Percentiles rank a stretch among this genome's conserved stretches.
Evolutionary conservation across 2,888 invertebrate species (phyloP).

Genomic region (Encarsia formosa): DNA sequence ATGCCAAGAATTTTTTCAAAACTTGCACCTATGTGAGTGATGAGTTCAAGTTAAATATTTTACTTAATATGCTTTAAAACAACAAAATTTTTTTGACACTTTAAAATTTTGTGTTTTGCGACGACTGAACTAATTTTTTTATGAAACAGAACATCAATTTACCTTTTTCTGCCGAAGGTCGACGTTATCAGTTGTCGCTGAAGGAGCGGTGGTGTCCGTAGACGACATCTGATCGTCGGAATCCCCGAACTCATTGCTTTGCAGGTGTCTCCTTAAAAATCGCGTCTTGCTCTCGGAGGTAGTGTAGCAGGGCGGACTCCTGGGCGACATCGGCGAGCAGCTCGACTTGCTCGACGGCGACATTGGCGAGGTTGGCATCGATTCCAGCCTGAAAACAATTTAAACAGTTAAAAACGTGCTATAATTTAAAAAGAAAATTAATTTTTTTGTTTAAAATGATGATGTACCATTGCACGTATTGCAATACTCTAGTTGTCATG

Average conservation of each 20-base stretch:
- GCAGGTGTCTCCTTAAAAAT: conserved; percentile 47
- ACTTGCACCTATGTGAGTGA: too few relatives aligned
- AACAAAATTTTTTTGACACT: too few relatives aligned
- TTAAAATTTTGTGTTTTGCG: too few relatives aligned
- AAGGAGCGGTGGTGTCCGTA: conserved; percentile 1
- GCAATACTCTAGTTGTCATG: too few relatives aligned
- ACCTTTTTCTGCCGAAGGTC: conserved; percentile 54
- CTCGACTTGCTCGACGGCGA: conserved; percentile 41
- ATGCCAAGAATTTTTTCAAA: too few relatives aligned
- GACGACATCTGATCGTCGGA: neutral
- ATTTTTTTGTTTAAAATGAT: neutral
- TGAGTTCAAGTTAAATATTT: too few relatives aligned
- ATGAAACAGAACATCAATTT: too few relatives aligned
- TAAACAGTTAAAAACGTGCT: too few relatives aligned
- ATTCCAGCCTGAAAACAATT: conserved; percentile 43
- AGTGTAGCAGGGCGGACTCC: conserved; percentile 63
- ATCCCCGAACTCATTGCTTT: conserved; percentile 5
- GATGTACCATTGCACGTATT: too few relatives aligned
- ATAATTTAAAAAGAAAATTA: too few relatives aligned
- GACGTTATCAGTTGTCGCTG: conserved; percentile 36
- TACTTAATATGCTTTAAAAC: too few relatives aligned
- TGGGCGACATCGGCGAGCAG: conserved; percentile 58
- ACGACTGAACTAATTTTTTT: too few relatives aligned
- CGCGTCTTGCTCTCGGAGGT: conserved; percentile 65
- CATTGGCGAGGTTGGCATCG: conserved; percentile 39